A percentile compares a stretch with the other conserved stretches of the same genome.
Conservation (phyloP, 2,113 vertebrate genomes). For the Hucho hucho region DNA sequence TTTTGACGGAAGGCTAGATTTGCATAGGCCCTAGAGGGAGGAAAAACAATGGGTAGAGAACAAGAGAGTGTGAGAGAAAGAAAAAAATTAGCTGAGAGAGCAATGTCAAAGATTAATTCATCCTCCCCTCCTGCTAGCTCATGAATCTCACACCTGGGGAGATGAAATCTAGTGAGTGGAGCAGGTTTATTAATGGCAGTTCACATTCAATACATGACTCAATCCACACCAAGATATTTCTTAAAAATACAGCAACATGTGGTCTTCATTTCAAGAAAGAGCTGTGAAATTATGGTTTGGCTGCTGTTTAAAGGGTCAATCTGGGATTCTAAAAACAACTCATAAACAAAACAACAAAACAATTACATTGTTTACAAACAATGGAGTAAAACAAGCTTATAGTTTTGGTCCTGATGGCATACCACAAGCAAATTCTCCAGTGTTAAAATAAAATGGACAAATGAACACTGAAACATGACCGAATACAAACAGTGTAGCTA, state of each 20-base stretch:
- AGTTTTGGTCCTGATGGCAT: background rate
- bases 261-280: constrained; percentile 13
- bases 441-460: too few relatives aligned
- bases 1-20: background rate
- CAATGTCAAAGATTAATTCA: constrained; percentile 5
- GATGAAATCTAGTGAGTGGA: constrained; percentile 49
- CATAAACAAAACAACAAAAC: too few relatives aligned
- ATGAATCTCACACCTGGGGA: constrained; percentile 11
- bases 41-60: background rate
- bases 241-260: constrained; percentile 30
- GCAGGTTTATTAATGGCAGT: constrained; percentile 49
- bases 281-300: constrained; percentile 18
- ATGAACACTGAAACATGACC: too few relatives aligned
- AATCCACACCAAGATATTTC: constrained; percentile 33
- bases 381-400: too few relatives aligned
- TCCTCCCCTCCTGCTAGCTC: background rate
- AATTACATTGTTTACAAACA: too few relatives aligned
- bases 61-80: background rate
- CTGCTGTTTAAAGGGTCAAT: background rate
- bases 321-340: too few relatives aligned
- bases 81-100: background rate
- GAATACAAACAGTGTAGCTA: too few relatives aligned
- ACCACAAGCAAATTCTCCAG: too few relatives aligned
- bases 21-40: background rate
- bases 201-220: constrained; percentile 32